Conservation (phyloP, 2,113 vertebrate species). For the Neolamprologus sp. region DNA sequence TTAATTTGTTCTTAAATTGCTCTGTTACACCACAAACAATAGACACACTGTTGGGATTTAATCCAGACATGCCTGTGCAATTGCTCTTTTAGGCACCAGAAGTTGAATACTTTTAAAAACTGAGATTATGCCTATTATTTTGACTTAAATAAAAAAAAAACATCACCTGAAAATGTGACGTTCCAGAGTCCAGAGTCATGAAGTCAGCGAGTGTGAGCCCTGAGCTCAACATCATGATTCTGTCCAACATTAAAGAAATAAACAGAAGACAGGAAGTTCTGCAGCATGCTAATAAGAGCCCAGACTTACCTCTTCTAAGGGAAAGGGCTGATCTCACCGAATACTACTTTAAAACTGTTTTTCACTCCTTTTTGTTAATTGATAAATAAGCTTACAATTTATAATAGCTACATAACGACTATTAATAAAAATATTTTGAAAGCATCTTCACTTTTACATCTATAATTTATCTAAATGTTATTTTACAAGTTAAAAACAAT, state of each 20-base stretch:
- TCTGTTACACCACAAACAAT: accelerated
- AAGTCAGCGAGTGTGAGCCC: neutral
- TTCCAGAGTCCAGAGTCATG: neutral
- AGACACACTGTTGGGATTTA: neutral
- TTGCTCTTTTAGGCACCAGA: neutral
- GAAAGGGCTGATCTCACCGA: neutral
- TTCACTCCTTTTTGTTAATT: neutral
- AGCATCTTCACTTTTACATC: neutral
- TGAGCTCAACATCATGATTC: neutral
- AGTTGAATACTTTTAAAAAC: neutral
- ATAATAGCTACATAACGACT: too few species aligned
- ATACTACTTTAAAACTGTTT: neutral
- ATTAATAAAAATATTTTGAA: neutral
- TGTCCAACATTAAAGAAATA: neutral
- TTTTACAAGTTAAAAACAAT: neutral
- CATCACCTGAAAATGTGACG: neutral
- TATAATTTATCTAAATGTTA: neutral
- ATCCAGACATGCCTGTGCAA: neutral
- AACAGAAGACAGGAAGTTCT: neutral
- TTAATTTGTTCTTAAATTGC: neutral
- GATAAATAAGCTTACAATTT: neutral
- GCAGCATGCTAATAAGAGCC: neutral
- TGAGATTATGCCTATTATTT: neutral
- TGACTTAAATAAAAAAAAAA: accelerated
- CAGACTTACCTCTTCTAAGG: neutral